Evolutionary conservation across 2,113 vertebrate genomes (phyloP), one percentile per base, ranked within the genome.

Genomic region (Pelecanus crispus): DNA sequence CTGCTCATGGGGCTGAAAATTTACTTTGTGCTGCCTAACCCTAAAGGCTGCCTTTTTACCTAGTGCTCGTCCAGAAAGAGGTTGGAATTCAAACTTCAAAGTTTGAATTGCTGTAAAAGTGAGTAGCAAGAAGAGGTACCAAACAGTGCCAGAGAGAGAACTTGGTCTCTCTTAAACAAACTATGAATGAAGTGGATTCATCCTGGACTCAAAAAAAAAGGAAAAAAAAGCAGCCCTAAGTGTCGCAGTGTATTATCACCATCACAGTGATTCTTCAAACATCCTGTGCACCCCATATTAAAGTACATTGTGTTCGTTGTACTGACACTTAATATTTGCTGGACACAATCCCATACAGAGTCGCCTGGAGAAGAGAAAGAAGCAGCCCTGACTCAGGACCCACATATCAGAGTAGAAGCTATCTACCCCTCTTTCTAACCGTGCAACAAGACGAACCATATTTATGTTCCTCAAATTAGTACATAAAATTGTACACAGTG

Each of bases 1-100:
- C 91, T 94, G 95, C 77, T 96, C 92, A 95, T 7, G 62, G 78
- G 87, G 78, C 92, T 78, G 94, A 92, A 96, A 97, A 97, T 88
- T 50, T 90, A 92, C 81, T 86, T 94, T 84, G 84, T 0, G 17
- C 83, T 92, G 86, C 83, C 80, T 93, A 92, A 66, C 45, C 53
- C 85, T 87, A 80, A 86, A 93, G 77, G 83, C 72, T 94, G 90
- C 59, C 81, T 92, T 96, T 85, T 92, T 80, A 72, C 75, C 91
- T 86, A 79, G 32, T 13, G 26, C 86, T 94, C n/a, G 49, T 71
- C 50, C 55, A 72, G 84, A 91, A 93, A 89, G 77, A 75, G 73
- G 72, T 0, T 91, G 63, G 53, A 52, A 96, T 91, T 95, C 77
- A 89, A 83, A 88, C 90, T 97, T 97, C 93, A 96, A 97, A 97